Evolutionary conservation across 2,113 vertebrate species (phyloP).

Genomic region (Regulus satrapa): DNA sequence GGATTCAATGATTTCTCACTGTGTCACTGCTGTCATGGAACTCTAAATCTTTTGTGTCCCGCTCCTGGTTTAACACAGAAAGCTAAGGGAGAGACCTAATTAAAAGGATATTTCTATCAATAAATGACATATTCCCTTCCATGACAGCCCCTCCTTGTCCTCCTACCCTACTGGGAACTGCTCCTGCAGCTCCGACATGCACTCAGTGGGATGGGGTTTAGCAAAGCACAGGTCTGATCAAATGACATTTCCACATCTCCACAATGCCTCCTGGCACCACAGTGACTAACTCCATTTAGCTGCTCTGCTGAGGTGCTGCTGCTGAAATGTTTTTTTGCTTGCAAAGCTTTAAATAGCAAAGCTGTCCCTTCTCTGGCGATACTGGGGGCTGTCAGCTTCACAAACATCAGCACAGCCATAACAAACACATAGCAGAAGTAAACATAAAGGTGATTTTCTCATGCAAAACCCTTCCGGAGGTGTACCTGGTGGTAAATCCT

Average conservation of each 20-base stretch:
- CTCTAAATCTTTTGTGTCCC: background rate
- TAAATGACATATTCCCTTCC: background rate
- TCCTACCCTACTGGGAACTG: background rate
- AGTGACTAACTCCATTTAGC: background rate
- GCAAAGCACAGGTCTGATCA: background rate
- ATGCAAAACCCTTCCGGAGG: background rate
- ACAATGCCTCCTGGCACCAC: background rate
- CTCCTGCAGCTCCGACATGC: background rate
- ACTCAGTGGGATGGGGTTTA: background rate
- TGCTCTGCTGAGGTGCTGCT: background rate
- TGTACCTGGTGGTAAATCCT: conserved; percentile 81
- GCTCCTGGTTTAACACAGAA: background rate
- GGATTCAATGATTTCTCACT: background rate
- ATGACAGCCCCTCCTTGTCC: background rate
- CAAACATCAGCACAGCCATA: background rate
- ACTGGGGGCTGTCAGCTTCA: background rate
- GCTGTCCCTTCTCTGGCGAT: background rate
- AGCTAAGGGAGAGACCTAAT: background rate
- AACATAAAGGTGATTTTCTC: background rate
- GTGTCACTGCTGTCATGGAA: background rate
- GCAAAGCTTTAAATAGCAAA: background rate
- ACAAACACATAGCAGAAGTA: fast-evolving
- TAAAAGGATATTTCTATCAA: background rate
- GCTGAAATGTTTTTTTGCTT: background rate
- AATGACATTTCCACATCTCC: conserved; percentile 2